Conservation (phyloP, 2,888 invertebrate species). For the Drosophila infuscata region DNA sequence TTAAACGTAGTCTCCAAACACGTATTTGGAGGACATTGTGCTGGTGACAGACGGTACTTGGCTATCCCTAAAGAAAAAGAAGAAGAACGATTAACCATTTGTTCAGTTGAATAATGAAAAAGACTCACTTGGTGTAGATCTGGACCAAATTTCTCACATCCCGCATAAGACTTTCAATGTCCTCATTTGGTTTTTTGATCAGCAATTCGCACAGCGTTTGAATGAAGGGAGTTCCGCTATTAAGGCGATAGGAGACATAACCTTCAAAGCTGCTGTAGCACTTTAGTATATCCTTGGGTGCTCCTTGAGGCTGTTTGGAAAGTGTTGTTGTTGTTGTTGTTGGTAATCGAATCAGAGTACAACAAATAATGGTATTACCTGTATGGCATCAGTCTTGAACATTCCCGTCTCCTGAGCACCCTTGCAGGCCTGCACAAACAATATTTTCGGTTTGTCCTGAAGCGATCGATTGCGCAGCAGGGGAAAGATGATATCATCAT, state of each 20-base stretch:
- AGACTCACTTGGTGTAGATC: conserved; percentile 64
- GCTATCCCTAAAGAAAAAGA: conserved; percentile 59
- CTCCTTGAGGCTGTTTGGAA: conserved; percentile 60
- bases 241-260: conserved; percentile 82
- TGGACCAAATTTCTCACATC: conserved; percentile 61
- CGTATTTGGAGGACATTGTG: conserved; percentile 81
- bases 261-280: conserved; percentile 85
- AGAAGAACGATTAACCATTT: neutral
- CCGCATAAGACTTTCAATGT: conserved; percentile 82
- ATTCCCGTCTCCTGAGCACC: conserved; percentile 73
- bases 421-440: conserved; percentile 84
- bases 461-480: conserved; percentile 81
- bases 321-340: neutral
- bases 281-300: conserved; percentile 82
- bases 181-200: conserved; percentile 29
- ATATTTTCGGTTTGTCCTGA: conserved; percentile 81
- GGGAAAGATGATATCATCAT: conserved; percentile 82
- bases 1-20: conserved; percentile 82
- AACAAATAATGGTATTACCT: conserved; percentile 18
- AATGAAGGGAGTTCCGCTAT: conserved; percentile 83
- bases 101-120: neutral
- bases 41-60: conserved; percentile 83
- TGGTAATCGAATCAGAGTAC: neutral
- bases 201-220: conserved; percentile 81
- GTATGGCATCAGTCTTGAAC: conserved; percentile 76